Conservation (phyloP, 2,888 invertebrate species). For the Papilio gigon region DNA sequence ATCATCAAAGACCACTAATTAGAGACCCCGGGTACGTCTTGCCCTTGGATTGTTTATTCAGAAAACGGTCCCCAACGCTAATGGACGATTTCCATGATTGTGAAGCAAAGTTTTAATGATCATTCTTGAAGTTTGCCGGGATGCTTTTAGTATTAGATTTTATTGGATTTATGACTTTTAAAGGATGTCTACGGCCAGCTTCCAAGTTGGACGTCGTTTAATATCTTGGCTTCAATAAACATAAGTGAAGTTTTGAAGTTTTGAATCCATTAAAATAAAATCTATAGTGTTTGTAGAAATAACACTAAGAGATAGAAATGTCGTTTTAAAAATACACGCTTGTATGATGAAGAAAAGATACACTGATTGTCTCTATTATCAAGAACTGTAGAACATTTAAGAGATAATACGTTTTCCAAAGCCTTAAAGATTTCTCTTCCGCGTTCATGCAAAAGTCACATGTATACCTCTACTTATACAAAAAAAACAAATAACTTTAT, state of each 20-base stretch:
- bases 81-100: constrained; percentile 56
- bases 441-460: background rate
- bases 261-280: background rate
- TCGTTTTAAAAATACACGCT: too few species aligned
- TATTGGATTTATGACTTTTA: constrained; percentile 54
- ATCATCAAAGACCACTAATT: constrained; percentile 49
- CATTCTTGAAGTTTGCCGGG: constrained; percentile 53
- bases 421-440: too few species aligned
- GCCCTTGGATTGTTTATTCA: constrained; percentile 49
- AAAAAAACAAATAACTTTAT: background rate
- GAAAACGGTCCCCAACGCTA: constrained; percentile 49
- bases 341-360: too few species aligned
- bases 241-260: background rate
- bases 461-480: background rate
- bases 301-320: background rate
- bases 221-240: constrained; percentile 35
- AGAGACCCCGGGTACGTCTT: constrained; percentile 43
- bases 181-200: constrained; percentile 41
- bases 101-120: constrained; percentile 58
- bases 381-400: too few species aligned
- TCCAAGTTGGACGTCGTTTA: constrained; percentile 39
- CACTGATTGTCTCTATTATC: too few species aligned
- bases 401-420: too few species aligned
- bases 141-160: constrained; percentile 53
- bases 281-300: background rate